Base-by-base conservation (phyloP, 2,888 invertebrate genomes). In the Cheilosia grossa region DNA sequence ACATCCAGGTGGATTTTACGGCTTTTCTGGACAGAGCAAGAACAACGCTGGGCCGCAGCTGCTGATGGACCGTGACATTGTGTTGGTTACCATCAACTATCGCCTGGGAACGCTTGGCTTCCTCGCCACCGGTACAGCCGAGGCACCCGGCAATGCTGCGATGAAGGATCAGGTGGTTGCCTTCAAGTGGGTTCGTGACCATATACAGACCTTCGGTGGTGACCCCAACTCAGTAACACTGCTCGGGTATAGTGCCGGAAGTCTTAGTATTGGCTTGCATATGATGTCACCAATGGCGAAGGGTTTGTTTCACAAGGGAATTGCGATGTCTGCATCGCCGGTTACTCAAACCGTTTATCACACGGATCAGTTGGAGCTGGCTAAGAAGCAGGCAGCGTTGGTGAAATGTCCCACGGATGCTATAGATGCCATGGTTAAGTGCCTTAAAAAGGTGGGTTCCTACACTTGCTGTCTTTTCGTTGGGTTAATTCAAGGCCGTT, bases 91-190 rank as follows among this genome's bases (percentile, higher is more conserved):
- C 0, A 90, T 94, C 27, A 94, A 95, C 90, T 95, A 95, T 89
- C 92, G 95, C 2, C 90, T 95, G 37, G 91, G 90, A 4, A 88
- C 89, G 0, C 82, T 90, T 92, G 94, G 95, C 6, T 94, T 94
- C 89, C 88, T 94, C 58, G 94, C 94, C 87, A 95, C 95, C 0
- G 95, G 94, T 0, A 95, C 94, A 72, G 92, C 93, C 19, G 91
- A 93, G 21, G 94, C 95, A 0, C 94, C 95, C 0, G 95, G 95
- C 4, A 96, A 96, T 90, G 93, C 94, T 53, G 96, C 95, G 0
- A 90, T 95, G 56, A 95, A 95, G 89, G 96, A 96, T 90, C 95
- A 96, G 91, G 95, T 95, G 1, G 89, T 92, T 1, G 95, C 94
- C 0, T 90, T 96, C 59, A 93, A 93, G 87, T 96, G 95, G 95